A percentile compares a stretch with the other conserved stretches of the same genome.
phyloP scores from a whole-genome alignment of 2,888 invertebrate species.

The Tridacna gigas region DNA sequence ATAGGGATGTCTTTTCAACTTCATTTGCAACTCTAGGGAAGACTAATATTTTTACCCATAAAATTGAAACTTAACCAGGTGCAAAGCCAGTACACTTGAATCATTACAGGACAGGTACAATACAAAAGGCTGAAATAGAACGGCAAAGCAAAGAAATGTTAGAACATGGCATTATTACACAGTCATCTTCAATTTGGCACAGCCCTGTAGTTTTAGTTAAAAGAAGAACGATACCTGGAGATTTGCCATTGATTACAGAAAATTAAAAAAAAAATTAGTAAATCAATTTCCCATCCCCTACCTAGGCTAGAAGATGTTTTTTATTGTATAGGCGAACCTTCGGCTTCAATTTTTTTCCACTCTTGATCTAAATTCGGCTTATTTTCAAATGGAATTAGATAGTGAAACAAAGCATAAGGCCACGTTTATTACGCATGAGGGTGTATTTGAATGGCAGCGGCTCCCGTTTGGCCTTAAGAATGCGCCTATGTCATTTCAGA shows the following conservation, averaged over 20 bases:
- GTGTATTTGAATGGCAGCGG: constrained; percentile 50
- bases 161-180: constrained; percentile 56
- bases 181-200: constrained; percentile 53
- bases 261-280: constrained; percentile 52
- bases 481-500: constrained; percentile 52
- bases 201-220: constrained; percentile 60
- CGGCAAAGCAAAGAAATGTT: constrained; percentile 57
- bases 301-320: constrained; percentile 53
- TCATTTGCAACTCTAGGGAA: constrained; percentile 52
- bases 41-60: constrained; percentile 53
- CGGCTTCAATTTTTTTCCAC: constrained; percentile 42
- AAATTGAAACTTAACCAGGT: constrained; percentile 33
- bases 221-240: constrained; percentile 54
- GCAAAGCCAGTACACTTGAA: constrained; percentile 35
- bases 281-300: constrained; percentile 49
- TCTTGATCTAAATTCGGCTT: constrained; percentile 52
- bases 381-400: constrained; percentile 51
- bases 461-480: constrained; percentile 61
- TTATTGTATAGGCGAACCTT: too few relatives aligned
- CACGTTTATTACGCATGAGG: constrained; percentile 64
- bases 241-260: constrained; percentile 61
- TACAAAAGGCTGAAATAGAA: constrained; percentile 42
- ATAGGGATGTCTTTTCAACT: constrained; percentile 59
- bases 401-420: constrained; percentile 62
- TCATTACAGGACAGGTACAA: constrained; percentile 44